A percentile compares a stretch with the other conserved stretches of the same genome.
phyloP scores from a whole-genome alignment of 2,797 vertebrate genomes.

The Anabas testudineus region DNA sequence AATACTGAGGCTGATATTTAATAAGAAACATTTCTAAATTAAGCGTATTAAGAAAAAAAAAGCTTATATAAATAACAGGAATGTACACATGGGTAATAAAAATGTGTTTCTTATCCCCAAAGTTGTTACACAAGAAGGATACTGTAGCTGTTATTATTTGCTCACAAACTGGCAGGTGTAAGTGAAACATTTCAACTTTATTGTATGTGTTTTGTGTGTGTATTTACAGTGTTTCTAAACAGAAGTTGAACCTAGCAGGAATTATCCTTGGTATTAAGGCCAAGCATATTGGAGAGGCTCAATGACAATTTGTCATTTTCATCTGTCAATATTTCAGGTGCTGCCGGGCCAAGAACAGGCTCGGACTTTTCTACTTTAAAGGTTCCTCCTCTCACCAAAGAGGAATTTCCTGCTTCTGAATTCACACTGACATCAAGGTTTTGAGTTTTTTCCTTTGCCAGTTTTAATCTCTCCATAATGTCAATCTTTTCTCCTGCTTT shows the following conservation, averaged over 20 bases:
- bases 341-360: slow-evolving; percentile 17
- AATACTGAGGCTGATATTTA: slow-evolving; percentile 38
- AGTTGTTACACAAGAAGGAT: slow-evolving; percentile 23
- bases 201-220: background rate
- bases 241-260: slow-evolving; percentile 9
- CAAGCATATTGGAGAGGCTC: slow-evolving; percentile 83
- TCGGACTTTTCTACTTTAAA: slow-evolving; percentile 78
- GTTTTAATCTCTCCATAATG: slow-evolving; percentile 77
- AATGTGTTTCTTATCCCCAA: slow-evolving; percentile 21
- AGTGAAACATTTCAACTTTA: background rate
- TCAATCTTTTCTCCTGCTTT: slow-evolving; percentile 65
- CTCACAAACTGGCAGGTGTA: slow-evolving; percentile 5
- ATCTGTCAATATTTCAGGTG: slow-evolving; percentile 50
- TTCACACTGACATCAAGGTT: slow-evolving; percentile 27
- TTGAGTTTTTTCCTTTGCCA: slow-evolving; percentile 64
- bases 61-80: slow-evolving; percentile 75
- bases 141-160: slow-evolving; percentile 5
- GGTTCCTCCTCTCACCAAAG: slow-evolving; percentile 70
- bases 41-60: slow-evolving; percentile 40
- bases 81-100: slow-evolving; percentile 60
- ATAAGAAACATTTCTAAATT: slow-evolving; percentile 35
- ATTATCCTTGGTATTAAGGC: slow-evolving; percentile 61
- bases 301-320: slow-evolving; percentile 71
- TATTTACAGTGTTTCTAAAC: slow-evolving; percentile 52
- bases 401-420: slow-evolving; percentile 38